Base-by-base conservation (phyloP, 2,797 vertebrate species). In the Enteromius paludinosus region DNA sequence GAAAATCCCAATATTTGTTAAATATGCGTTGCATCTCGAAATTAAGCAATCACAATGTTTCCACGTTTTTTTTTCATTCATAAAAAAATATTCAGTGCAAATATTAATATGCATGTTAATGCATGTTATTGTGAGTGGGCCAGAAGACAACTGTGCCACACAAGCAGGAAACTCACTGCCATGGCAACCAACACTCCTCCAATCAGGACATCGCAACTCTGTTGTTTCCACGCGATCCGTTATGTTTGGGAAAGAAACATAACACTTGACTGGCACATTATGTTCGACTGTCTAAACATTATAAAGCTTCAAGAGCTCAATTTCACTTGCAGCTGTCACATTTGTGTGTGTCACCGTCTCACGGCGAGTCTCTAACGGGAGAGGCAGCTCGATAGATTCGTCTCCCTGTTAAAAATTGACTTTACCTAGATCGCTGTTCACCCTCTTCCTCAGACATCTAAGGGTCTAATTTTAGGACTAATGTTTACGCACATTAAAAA, bases 131-230 rank as follows among this genome's bases (percentile, higher is more conserved):
- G 18, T 28, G 70, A 81, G 52, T 43, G 33, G 12, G 43, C 17
- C 62, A 70, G 66, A 71, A 38, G 28, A 56, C 69, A 45, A 62
- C 65, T 54, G 52, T 35, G 71, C 49, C 76, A 35, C 38, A 2
- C 69, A 20, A 41, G 72, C 68, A 35, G 61, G 80, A 38, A 69
- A 52, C 71, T 62, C 70, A 82, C 69, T 83, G 49, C 69, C 83
- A 84, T 83, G 78, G 78, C 78, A 85, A 82, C 66, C 70, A 30
- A 56, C 54, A 41, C 38, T 70, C 59, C 68, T 79, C 77, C 62
- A 66, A 73, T 79, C 68, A 74, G 83, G 65, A 62, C 43, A 18
- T 52, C 23, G 20, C 54, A n/a, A 61, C 18, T 28, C 54, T 1
- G 47, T 74, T 71, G 70, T 81, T 77, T 81, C 54, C 72, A 75